Base-by-base conservation (phyloP, 2,888 invertebrate genomes). In the Punctoribates punctum region DNA sequence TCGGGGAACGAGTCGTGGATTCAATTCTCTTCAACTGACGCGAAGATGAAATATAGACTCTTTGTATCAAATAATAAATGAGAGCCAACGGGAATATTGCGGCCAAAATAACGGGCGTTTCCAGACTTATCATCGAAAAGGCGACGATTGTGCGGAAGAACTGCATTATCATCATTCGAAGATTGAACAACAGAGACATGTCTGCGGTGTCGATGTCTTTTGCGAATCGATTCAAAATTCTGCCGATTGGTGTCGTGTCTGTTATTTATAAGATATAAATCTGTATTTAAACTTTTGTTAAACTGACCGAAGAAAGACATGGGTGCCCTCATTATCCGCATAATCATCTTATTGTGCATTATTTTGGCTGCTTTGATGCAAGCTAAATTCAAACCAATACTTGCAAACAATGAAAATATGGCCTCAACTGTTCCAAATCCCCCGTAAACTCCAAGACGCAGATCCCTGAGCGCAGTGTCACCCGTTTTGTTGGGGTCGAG, bases 1-100 rank as follows among this genome's bases (percentile, higher is more conserved):
- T 94, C 0, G 97, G 98, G 34, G 97, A 98, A 75, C 96, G 88
- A 0, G 94, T 93, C 0, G 95, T 90, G 0, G 96, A 96, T 84
- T 96, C 94, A 77, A 98, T 85, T 67, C 98, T 88, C 85, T 96
- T 96, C 81, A 98, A 85, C 84, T 98, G 97, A 42, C 97, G 87
- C 4, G 96, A 96, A 0, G 96, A 91, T 1, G 93, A 90, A 79
- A 97, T 94, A 85, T 96, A 98, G 86, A 96, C 94, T 80, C 94
- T 88, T 80, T 84, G 84, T 54, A 84, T 79, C 9, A 83, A 80
- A 73, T 82, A 82, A 76, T 83, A 84, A 0, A 83, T 27, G 25
- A 82, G 62, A 13, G 78, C 81, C 8, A 84, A 78, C 11, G 84
- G 84, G 9, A 84, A 73, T 48, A 84, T 80, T 4, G 83, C 83